Evolutionary conservation across 1,140 invertebrate genomes (phyloP).

Genomic region (Melanaphis sacchari): DNA sequence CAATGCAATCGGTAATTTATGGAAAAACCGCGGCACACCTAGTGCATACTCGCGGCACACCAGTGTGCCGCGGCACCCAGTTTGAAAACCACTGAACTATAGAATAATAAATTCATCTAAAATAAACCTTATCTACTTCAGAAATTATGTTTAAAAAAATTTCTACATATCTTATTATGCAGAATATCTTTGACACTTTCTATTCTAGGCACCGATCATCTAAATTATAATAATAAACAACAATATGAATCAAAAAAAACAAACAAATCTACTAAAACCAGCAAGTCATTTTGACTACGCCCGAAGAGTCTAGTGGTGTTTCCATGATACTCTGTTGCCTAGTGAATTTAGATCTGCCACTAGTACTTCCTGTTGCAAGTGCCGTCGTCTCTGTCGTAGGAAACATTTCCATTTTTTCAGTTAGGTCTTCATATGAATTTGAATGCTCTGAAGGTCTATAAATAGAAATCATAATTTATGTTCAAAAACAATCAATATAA

Average conservation of each 20-base stretch:
- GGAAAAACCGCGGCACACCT: too few relatives aligned
- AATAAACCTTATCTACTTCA: background rate
- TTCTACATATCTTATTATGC: background rate
- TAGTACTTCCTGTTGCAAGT: constrained; percentile 32
- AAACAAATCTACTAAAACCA: constrained; percentile 60
- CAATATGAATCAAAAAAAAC: background rate
- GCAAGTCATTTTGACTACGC: constrained; percentile 62
- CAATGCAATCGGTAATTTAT: too few relatives aligned
- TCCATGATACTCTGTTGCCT: constrained; percentile 61
- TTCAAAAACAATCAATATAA: background rate
- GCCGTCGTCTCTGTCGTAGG: constrained; percentile 17
- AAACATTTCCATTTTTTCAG: constrained; percentile 58
- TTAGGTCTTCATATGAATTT: constrained; percentile 65
- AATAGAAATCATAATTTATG: background rate
- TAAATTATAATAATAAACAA: background rate
- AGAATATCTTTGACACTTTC: too few relatives aligned
- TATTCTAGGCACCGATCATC: background rate
- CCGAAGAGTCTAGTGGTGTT: constrained; percentile 61
- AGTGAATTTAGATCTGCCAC: constrained; percentile 59
- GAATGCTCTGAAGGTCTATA: constrained; percentile 61
- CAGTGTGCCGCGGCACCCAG: too few relatives aligned
- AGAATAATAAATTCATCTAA: background rate
- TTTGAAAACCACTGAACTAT: too few relatives aligned
- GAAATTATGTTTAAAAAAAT: background rate
- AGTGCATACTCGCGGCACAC: too few relatives aligned